phyloP scores from a whole-genome alignment of 2,797 vertebrate genomes.

The Eutrigla gurnardus region DNA sequence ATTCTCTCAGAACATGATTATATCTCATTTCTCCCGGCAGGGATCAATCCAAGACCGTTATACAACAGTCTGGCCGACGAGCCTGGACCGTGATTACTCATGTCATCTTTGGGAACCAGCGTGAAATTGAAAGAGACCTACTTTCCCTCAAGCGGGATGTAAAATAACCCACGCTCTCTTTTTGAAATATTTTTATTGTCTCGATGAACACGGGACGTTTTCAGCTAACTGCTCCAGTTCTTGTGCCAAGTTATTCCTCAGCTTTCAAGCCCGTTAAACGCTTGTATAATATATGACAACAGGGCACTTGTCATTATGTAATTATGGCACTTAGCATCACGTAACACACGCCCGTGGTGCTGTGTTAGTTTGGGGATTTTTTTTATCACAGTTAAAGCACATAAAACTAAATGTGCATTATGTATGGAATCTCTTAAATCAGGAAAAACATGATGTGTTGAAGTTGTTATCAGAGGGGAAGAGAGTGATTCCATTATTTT shows the following conservation, averaged over 20 bases:
- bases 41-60: constrained; percentile 50
- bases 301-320: constrained; percentile 37
- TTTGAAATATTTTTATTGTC: constrained; percentile 35
- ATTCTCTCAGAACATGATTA: constrained; percentile 33
- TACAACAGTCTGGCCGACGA: constrained; percentile 50
- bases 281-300: constrained; percentile 38
- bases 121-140: constrained; percentile 55
- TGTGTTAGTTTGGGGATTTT: constrained; percentile 16
- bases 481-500: background rate
- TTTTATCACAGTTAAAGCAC: background rate
- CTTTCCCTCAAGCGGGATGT: constrained; percentile 40
- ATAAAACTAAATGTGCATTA: constrained; percentile 7
- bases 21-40: constrained; percentile 46
- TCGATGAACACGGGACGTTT: constrained; percentile 28
- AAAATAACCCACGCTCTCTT: constrained; percentile 30
- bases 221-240: no score
- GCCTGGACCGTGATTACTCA: constrained; percentile 42
- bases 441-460: constrained; percentile 26
- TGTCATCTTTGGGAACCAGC: constrained; percentile 47
- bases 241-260: constrained; percentile 30
- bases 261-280: constrained; percentile 28
- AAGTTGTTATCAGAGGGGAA: constrained; percentile 4
- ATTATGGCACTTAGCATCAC: constrained; percentile 30
- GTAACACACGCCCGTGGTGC: constrained; percentile 1
- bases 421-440: constrained; percentile 11